Evolutionary conservation across 2,113 vertebrate species (phyloP), one percentile per base, ranked within the genome.

Genomic region (Pipa parva): DNA sequence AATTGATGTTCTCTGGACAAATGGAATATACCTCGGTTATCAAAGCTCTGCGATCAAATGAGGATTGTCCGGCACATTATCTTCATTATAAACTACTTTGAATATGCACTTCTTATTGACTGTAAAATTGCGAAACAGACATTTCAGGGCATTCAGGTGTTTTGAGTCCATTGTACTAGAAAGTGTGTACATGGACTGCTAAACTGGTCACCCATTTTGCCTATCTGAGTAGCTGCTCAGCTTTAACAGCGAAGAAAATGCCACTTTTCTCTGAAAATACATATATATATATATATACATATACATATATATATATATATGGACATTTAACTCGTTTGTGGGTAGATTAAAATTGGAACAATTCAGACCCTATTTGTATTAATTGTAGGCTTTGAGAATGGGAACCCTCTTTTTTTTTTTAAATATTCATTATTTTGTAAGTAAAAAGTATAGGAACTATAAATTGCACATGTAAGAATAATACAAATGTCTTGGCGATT

Each of bases 1-100:
- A 7, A 55, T 72, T 69, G 76, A 73, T 45, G 45, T 20, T 42
- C 6, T 24, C 55, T 55, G 10, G 5, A 21, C 10, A 59, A 36
- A 22, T 63, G 42, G 57, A 26, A 61, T 36, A 70, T 61, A 45
- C 56, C 56, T 59, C 56, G 25, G 46, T 33, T 36, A 49, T 25
- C 11, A 31, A 20, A 26, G 36, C 28, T 57, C 12, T 28, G 49
- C 46, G 57, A 61, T 70, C 66, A 54, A 54, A 52, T 39, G 26
- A 24, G 18, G n/a, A 61, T 70, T 27, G 58, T 22, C 18, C n/a
- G 52, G 60, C 28, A 22, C 36, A 10, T 39, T 28, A 21, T 15
- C 24, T 54, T 29, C 18, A 24, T 12, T 10, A 15, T 49, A 17
- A 15, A 33, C 45, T 26, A 52, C 24, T 29, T 15, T 26, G 29